Percentiles rank a stretch among this genome's conserved stretches.
These are phyloP conservation scores for Trichogramma pretiosum DNA, from an alignment of 1,140 invertebrate genomes.

Conservation along the genomic window DNA sequence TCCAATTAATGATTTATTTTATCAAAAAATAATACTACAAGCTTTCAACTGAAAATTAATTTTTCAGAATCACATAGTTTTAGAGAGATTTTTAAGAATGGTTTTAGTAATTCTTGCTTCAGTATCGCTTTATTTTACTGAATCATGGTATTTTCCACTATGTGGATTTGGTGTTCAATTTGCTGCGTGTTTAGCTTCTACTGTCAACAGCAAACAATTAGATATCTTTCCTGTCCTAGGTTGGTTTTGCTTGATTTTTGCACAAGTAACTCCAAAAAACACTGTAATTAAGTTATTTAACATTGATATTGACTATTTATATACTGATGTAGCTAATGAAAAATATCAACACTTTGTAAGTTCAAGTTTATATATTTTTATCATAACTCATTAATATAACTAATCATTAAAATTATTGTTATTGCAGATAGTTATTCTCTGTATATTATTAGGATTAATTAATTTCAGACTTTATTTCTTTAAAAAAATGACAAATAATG, in stretches of 20 bases:
- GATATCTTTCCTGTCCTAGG: constrained; percentile 31
- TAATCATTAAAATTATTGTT: constrained; percentile 2
- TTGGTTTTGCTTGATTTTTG: constrained; percentile 27
- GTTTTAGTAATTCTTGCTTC: constrained; percentile 30
- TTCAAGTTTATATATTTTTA: background rate
- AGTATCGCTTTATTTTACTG: constrained; percentile 24
- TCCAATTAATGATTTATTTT: too few relatives aligned
- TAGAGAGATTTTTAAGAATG: constrained; percentile 29
- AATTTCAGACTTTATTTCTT: constrained; percentile 28
- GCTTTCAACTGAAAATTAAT: background rate
- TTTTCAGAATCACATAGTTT: constrained; percentile 16
- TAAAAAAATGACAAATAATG: constrained; percentile 13
- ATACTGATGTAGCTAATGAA: constrained; percentile 23
- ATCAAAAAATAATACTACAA: too few relatives aligned
- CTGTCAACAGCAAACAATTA: constrained; percentile 18
- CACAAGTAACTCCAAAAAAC: constrained; percentile 23
- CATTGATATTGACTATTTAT: constrained; percentile 22
- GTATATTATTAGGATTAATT: constrained; percentile 25
- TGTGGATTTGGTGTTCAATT: constrained; percentile 34
- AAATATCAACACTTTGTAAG: constrained; percentile 33
- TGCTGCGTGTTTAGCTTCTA: constrained; percentile 20
- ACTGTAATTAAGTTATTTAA: constrained; percentile 25
- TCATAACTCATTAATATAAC: too few relatives aligned
- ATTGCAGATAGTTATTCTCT: constrained; percentile 12
- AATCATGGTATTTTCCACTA: constrained; percentile 26